Percentiles rank a stretch among this genome's conserved stretches.
These are phyloP conservation scores for rabbit (Oryctolagus cuniculus) DNA, from an alignment of 2,113 vertebrate genomes.

Conservation along the genomic window DNA sequence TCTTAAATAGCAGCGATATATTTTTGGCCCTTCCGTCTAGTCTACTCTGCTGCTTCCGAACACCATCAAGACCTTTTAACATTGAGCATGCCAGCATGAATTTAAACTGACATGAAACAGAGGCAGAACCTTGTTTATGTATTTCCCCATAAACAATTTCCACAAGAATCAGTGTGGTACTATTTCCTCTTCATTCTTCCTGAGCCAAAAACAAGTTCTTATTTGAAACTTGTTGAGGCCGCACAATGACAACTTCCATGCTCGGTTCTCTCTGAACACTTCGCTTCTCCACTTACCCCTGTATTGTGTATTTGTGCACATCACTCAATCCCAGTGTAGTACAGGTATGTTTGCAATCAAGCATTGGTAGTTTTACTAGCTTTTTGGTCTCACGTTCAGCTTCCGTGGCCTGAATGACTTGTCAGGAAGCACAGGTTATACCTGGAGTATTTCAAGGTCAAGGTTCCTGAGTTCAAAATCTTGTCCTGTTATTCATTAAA, in stretches of 20 bases:
- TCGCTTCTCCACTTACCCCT: background rate
- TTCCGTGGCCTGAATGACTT: background rate
- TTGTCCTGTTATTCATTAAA: constrained; percentile 15
- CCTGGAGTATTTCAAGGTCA: background rate
- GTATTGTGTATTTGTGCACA: background rate
- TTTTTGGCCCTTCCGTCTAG: background rate
- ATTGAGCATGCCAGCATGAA: background rate
- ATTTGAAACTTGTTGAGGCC: background rate
- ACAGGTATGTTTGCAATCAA: background rate
- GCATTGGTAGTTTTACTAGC: background rate
- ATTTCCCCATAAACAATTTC: constrained; percentile 55
- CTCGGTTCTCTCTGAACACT: background rate
- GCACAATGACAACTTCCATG: background rate
- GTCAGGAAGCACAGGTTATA: background rate
- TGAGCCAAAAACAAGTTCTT: background rate
- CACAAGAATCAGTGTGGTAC: background rate
- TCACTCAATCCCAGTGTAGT: background rate
- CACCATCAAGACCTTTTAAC: background rate
- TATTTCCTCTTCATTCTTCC: constrained; percentile 47
- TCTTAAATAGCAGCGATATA: background rate
- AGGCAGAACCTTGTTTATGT: background rate
- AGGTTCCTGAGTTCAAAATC: constrained; percentile 26
- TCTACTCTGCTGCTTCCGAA: background rate
- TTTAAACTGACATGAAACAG: constrained; percentile 44
- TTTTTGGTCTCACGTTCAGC: background rate